Conservation (phyloP, 2,113 vertebrate species). For the Lutjanus erythropterus region DNA sequence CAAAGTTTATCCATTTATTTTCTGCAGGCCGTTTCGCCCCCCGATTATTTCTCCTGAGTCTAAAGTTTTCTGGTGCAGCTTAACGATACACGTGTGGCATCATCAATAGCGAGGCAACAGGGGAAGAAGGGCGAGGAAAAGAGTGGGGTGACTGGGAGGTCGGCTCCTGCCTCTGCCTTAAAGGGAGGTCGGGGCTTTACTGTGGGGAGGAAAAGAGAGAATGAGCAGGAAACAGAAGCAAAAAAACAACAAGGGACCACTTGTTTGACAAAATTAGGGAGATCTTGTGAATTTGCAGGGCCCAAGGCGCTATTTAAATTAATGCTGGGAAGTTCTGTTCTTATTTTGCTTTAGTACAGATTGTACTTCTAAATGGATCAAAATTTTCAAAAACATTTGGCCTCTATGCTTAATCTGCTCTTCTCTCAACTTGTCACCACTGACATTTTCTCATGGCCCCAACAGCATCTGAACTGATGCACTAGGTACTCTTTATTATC, state of each 20-base stretch:
- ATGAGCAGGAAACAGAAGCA: neutral
- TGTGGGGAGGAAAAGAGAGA: neutral
- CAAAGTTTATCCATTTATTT: slow-evolving; percentile 64
- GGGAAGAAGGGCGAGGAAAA: neutral
- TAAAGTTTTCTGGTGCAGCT: slow-evolving; percentile 46
- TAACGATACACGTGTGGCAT: slow-evolving; percentile 38
- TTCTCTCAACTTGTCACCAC: no score
- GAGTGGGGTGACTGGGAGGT: slow-evolving; percentile 39
- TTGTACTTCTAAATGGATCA: neutral
- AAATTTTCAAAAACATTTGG: neutral
- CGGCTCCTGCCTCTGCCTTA: neutral
- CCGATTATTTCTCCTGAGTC: slow-evolving; percentile 44
- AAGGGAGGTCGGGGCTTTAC: neutral
- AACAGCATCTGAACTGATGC: no score
- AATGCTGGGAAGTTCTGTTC: neutral
- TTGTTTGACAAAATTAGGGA: neutral
- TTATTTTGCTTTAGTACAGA: neutral
- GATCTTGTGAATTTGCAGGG: neutral
- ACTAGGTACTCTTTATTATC: no score
- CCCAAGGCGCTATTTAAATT: neutral
- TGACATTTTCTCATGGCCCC: no score
- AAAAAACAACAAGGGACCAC: neutral
- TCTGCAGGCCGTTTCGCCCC: slow-evolving; percentile 20
- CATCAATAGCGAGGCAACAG: neutral
- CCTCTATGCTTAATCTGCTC: neutral